Percentiles rank a stretch among this genome's conserved stretches.
These are phyloP conservation scores for Engraulis encrasicolus DNA, from an alignment of 2,113 vertebrate species.

Conservation along the genomic window DNA sequence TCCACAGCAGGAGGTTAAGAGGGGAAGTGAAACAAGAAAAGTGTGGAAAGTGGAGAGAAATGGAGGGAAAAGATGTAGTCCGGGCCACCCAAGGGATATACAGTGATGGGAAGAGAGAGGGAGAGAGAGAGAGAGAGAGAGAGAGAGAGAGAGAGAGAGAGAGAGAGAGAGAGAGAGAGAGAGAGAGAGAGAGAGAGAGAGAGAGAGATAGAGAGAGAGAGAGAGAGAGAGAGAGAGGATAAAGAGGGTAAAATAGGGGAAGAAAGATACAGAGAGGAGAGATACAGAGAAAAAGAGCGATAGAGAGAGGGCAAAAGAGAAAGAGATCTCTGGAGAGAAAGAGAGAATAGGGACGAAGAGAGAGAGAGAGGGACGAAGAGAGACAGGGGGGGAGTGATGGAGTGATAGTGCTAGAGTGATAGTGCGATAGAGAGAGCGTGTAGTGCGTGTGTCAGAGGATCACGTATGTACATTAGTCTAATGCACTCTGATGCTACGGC, in stretches of 20 bases:
- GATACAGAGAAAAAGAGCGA: constrained; percentile 20
- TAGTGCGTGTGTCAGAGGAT: constrained; percentile 39
- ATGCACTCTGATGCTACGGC: constrained; percentile 37
- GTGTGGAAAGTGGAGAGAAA: background rate
- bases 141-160: constrained; percentile 30
- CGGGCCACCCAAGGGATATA: background rate
- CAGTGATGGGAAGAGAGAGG: background rate
- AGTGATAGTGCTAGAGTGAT: constrained; percentile 1
- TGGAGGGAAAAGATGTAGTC: background rate
- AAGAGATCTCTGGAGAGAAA: too few species aligned
- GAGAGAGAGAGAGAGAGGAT: background rate
- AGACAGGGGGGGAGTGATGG: constrained; percentile 5
- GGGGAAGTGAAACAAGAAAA: background rate
- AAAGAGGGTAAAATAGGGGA: background rate
- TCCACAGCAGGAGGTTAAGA: background rate
- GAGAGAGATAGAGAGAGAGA: constrained; percentile 38
- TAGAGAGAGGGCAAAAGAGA: background rate
- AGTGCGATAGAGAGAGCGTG: constrained; percentile 14
- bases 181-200: constrained; percentile 24
- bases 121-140: background rate
- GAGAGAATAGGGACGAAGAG: background rate
- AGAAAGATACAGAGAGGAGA: background rate
- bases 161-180: constrained; percentile 28
- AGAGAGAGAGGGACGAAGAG: background rate
- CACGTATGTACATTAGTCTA: constrained; percentile 42